Evolutionary conservation across 1,140 invertebrate genomes (phyloP).

Genomic region (Onthophagus taurus): DNA sequence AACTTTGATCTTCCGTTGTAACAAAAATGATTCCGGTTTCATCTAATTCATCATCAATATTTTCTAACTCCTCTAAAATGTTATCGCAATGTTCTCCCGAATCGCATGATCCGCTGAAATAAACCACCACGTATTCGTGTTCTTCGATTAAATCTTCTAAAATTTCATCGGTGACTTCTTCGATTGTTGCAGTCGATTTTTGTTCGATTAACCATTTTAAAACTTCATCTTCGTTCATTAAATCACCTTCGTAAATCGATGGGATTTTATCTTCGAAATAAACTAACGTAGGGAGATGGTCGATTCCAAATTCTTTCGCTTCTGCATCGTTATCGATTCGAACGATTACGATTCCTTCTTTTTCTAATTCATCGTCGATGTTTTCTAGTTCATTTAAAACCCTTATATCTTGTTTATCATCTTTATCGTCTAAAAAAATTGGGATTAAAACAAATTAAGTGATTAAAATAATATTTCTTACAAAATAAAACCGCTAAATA

Average conservation of each 20-base stretch:
- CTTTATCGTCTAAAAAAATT: conserved; percentile 68
- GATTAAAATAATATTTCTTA: conserved; percentile 43
- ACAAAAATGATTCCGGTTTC: conserved; percentile 90
- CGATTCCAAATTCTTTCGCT: conserved; percentile 84
- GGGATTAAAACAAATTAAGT: conserved; percentile 5
- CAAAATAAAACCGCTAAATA: conserved; percentile 80
- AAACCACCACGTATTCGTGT: conserved; percentile 89
- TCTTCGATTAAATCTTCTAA: conserved; percentile 76
- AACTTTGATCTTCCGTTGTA: conserved; percentile 71
- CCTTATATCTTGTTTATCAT: conserved; percentile 79
- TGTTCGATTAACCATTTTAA: conserved; percentile 84
- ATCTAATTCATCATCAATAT: conserved; percentile 88
- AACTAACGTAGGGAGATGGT: conserved; percentile 76
- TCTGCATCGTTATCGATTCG: conserved; percentile 80
- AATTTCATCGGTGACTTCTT: conserved; percentile 91
- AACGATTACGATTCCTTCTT: conserved; percentile 82
- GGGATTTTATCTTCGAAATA: conserved; percentile 91
- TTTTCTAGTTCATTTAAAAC: conserved; percentile 84
- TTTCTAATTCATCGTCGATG: conserved; percentile 85
- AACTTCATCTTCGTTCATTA: conserved; percentile 87
- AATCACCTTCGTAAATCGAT: conserved; percentile 82
- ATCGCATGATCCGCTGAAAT: conserved; percentile 84
- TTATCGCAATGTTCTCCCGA: conserved; percentile 77
- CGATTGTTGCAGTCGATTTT: conserved; percentile 84
- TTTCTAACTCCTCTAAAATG: conserved; percentile 78